These are phyloP conservation scores for Plecturocebus donacophilus DNA, from an alignment of 2,113 vertebrate genomes.

Conservation along the genomic window DNA sequence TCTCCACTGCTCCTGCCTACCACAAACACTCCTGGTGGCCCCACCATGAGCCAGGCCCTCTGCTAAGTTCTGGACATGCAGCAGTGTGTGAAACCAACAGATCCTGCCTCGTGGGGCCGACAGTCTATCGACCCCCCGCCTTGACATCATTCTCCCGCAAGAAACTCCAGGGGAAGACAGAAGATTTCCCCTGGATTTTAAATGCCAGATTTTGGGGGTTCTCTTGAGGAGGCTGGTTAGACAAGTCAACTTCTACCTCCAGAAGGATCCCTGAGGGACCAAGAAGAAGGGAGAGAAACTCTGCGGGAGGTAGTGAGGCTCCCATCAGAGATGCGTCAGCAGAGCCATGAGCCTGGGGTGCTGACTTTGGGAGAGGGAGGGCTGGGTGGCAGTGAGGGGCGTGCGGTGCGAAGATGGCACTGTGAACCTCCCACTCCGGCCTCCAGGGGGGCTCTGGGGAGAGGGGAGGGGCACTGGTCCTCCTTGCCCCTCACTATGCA, in stretches of 20 bases:
- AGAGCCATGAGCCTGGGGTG: fast-evolving
- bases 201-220: not conserved
- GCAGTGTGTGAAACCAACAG: fast-evolving
- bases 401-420: not conserved
- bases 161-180: not conserved
- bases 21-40: fast-evolving
- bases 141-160: not conserved
- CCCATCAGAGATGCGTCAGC: fast-evolving
- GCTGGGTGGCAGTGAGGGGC: fast-evolving
- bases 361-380: fast-evolving
- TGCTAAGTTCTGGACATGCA: not conserved
- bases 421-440: too few relatives aligned
- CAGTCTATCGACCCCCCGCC: fast-evolving
- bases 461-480: fast-evolving
- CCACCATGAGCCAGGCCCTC: fast-evolving
- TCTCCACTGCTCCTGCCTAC: not conserved
- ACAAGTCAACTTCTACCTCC: not conserved
- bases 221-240: not conserved
- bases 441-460: not conserved
- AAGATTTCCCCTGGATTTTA: not conserved
- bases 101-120: not conserved
- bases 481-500: fast-evolving
- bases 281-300: not conserved
- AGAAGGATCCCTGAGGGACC: not conserved
- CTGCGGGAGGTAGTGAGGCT: too few relatives aligned